These are phyloP conservation scores for Drosophila bocki DNA, from an alignment of 1,140 invertebrate species.

Conservation along the genomic window DNA sequence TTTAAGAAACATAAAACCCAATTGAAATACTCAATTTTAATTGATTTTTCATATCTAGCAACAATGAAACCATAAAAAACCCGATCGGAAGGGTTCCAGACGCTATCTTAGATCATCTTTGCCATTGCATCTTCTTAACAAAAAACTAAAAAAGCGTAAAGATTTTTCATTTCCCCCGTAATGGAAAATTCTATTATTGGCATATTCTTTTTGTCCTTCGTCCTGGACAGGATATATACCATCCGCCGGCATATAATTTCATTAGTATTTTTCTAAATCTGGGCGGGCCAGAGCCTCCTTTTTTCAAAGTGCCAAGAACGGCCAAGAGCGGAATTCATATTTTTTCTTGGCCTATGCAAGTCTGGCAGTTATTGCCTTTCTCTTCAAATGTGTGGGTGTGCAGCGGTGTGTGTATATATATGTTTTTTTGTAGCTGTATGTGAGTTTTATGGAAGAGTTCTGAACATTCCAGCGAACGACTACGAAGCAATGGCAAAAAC, in stretches of 20 bases:
- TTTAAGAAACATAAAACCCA: background rate
- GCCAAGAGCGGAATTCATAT: slow-evolving; percentile 58
- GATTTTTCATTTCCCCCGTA: slow-evolving; percentile 53
- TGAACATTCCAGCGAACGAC: slow-evolving; percentile 69
- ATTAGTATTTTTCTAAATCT: slow-evolving; percentile 79
- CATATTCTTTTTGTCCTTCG: slow-evolving; percentile 57
- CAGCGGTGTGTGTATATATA: slow-evolving; percentile 5
- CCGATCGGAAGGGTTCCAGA: slow-evolving; percentile 27
- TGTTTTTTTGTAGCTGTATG: slow-evolving; percentile 12
- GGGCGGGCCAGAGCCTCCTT: slow-evolving; percentile 46
- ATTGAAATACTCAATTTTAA: background rate
- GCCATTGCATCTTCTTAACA: background rate
- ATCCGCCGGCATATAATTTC: slow-evolving; percentile 69
- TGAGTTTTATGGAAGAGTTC: slow-evolving; percentile 34
- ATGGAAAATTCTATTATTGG: slow-evolving; percentile 70
- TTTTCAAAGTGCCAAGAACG: slow-evolving; percentile 41
- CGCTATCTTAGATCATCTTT: slow-evolving; percentile 4
- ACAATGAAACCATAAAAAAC: background rate
- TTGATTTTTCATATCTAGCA: background rate
- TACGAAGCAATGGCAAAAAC: slow-evolving; percentile 74
- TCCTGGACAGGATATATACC: slow-evolving; percentile 63
- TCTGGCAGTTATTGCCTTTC: slow-evolving; percentile 74
- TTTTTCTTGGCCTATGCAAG: slow-evolving; percentile 71
- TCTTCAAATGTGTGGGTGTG: slow-evolving; percentile 17
- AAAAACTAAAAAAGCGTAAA: slow-evolving; percentile 2